Conservation (phyloP, 2,888 invertebrate species). For the Cylindroiulus punctatus region DNA sequence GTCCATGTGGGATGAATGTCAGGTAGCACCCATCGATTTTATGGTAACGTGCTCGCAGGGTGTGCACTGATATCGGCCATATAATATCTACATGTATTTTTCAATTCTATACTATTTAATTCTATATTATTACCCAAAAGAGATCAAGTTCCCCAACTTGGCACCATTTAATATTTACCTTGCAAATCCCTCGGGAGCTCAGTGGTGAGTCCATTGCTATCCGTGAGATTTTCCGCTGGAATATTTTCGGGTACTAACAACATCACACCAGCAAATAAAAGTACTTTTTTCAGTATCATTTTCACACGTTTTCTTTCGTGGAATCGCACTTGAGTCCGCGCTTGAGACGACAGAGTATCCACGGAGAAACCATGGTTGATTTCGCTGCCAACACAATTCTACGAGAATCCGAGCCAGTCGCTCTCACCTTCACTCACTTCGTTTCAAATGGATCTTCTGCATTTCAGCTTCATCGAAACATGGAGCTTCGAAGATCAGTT, state of each 20-base stretch:
- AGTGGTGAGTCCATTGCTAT: slow-evolving; percentile 21
- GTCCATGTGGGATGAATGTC: too few species aligned
- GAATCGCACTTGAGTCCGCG: slow-evolving; percentile 8
- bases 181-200: not conserved
- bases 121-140: not conserved
- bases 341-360: slow-evolving; percentile 11
- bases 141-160: not conserved
- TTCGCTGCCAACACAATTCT: not conserved
- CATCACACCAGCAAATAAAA: slow-evolving; percentile 24
- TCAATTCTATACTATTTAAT: too few species aligned
- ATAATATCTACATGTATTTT: too few species aligned
- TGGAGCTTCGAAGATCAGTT: slow-evolving; percentile 19
- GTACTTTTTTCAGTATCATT: slow-evolving; percentile 26
- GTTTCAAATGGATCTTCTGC: slow-evolving; percentile 8
- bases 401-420: not conserved
- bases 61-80: too few species aligned
- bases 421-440: slow-evolving; percentile 6
- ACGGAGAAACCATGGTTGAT: slow-evolving; percentile 13
- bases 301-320: slow-evolving; percentile 34
- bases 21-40: too few species aligned
- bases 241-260: slow-evolving; percentile 3
- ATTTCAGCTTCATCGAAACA: slow-evolving; percentile 32
- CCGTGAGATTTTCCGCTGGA: slow-evolving; percentile 30
- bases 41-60: too few species aligned
- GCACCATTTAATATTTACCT: not conserved